These are phyloP conservation scores for Mesaphorura yosii DNA, from an alignment of 1,140 invertebrate species.

Conservation along the genomic window DNA sequence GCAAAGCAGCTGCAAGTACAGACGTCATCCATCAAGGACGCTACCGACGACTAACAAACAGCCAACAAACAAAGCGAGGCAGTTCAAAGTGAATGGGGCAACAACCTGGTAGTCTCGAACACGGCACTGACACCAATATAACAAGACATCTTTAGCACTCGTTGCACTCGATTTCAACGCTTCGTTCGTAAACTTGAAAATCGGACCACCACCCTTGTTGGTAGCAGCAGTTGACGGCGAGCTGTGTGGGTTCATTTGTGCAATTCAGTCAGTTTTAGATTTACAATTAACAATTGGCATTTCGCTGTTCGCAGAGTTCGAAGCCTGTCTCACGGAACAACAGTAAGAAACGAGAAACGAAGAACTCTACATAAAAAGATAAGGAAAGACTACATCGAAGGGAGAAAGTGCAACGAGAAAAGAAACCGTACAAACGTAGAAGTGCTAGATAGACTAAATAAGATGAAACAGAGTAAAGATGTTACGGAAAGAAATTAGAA, in stretches of 20 bases:
- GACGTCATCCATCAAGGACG: no score
- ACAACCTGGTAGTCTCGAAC: constrained; percentile 88
- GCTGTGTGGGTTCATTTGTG: constrained; percentile 1
- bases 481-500: neutral
- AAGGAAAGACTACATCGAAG: neutral
- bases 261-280: no score
- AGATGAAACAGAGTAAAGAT: neutral
- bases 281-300: no score
- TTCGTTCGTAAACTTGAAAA: constrained; percentile 78
- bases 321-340: no score
- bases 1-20: no score
- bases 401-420: neutral
- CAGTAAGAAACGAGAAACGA: no score
- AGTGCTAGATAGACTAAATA: neutral
- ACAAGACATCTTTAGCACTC: constrained; percentile 82
- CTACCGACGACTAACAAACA: no score
- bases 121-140: constrained; percentile 91
- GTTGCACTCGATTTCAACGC: constrained; percentile 71
- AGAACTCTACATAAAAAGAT: no score
- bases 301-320: no score
- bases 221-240: no score
- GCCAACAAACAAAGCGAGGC: no score
- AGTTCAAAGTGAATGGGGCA: neutral
- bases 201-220: constrained; percentile 43
- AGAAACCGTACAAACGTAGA: neutral